Conservation (phyloP, 2,797 vertebrate species). For the Paramormyrops hopkinsi region DNA sequence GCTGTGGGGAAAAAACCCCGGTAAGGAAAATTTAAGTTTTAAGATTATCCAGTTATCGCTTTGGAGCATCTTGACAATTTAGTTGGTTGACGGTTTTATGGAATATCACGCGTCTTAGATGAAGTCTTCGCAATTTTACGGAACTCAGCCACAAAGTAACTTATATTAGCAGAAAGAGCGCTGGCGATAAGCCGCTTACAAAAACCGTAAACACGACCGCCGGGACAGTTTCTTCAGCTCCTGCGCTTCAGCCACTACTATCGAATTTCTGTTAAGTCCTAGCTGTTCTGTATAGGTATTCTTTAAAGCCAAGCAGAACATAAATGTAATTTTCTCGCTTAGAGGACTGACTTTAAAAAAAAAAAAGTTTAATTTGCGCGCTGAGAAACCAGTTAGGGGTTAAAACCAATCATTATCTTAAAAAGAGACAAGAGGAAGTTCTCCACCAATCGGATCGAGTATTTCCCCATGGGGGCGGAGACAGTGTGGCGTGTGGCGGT, state of each 20-base stretch:
- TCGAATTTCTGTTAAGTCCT: neutral
- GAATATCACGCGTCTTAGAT: neutral
- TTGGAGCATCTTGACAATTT: constrained; percentile 1
- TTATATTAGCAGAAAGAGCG: neutral
- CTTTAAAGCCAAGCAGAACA: constrained; percentile 7
- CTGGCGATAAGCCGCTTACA: neutral
- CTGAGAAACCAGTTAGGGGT: constrained; percentile 50
- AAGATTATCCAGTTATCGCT: neutral
- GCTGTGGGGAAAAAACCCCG: neutral
- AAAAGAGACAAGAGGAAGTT: constrained; percentile 56
- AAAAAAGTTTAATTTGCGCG: constrained; percentile 61
- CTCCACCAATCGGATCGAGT: constrained; percentile 55
- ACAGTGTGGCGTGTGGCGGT: constrained; percentile 49
- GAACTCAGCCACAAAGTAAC: neutral
- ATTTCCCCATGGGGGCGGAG: constrained; percentile 53
- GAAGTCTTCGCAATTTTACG: neutral
- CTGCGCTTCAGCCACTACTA: constrained; percentile 35
- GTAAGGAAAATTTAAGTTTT: neutral
- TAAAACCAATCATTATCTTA: constrained; percentile 35
- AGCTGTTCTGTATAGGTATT: neutral
- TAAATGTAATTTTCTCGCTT: neutral
- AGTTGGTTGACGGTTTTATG: neutral
- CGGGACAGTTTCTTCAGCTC: constrained; percentile 30
- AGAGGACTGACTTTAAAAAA: constrained; percentile 31
- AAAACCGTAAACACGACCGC: constrained; percentile 11